Evolutionary conservation across 2,888 invertebrate genomes (phyloP), one percentile per base, ranked within the genome.

Genomic region (Byasa hedistus): DNA sequence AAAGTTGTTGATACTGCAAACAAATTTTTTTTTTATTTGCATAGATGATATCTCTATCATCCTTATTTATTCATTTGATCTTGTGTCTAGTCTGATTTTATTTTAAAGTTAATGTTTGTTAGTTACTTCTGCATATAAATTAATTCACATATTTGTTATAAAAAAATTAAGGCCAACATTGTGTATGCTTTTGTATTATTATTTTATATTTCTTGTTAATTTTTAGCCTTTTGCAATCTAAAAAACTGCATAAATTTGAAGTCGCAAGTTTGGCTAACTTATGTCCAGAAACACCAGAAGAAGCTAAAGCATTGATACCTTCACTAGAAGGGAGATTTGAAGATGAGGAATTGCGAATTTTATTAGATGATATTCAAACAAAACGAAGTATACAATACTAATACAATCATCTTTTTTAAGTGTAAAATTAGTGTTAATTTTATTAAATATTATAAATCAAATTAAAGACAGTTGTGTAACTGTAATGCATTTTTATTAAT

Each of bases 241-340:
- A 99, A 82, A 98, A 98, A 81, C 90, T 98, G 19, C 99, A 99
- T 87, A 99, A 99, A 91, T 99, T 99, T 91, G 99, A 99, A 88
- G 92, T 99, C 67, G 99, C 99, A 0, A 98, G 98, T 19, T 92
- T 99, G 73, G 99, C 99, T 1, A 99, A 99, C 89, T 91, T 99
- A n/a, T 99, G 99, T 79, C 99, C 99, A 0, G 99, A 99, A 90
- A 98, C 97, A 54, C 96, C 99, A 0, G 99, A 99, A 81, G 99
- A 99, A 92, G 99, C 99, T 0, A 99, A 99, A 90, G 97, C 99
- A 22, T 91, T 99, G 17, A 98, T 99, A 81, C 99, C 99, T 68
- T 98, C 98, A 72, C 89, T 99, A 71, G 99, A 99, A 87, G 98
- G 98, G 52, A 94, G 99, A 76, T 97, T 99, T 90, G 98, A 99